Evolutionary conservation across 1,140 invertebrate species (phyloP), one percentile per base, ranked within the genome.

Genomic region (Cydia strobilella): DNA sequence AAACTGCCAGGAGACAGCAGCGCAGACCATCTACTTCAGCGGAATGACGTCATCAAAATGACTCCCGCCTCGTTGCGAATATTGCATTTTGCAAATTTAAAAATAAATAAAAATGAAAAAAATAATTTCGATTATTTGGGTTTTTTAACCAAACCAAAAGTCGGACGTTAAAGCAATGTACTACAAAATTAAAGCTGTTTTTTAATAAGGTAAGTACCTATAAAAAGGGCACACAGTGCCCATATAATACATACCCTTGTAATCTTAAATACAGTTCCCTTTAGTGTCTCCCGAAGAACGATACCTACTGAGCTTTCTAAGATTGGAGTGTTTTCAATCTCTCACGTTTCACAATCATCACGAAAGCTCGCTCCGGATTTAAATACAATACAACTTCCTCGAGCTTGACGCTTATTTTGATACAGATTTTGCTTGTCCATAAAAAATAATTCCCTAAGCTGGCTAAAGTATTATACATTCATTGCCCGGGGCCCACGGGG

Each of bases 331-430:
- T 18, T 66, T 18, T 39, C 65, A 69, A 69, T 66, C 15, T 69
- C 65, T 9, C 65, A 20, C n/a, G 27, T 69, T 18, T n/a, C 31
- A 69, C 65, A 69, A 39, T 39, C 65, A 27, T 13, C n/a, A 69
- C 6, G 31, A 39, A 69, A 66, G 18, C 65, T 31, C 31, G n/a
- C n/a, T 35, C 7, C 15, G 42, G 65, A 69, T 69, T 69, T 35
- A 39, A 69, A 69, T 69, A n/a, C 31, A 69, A 69, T 39, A 3
- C 63, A 39, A 31, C 27, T 35, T 7, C 18, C 48, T 39, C 2
- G 31, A 42, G 63, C 25, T 31, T 59, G n/a, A 59, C 20, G 20
- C 54, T 65, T 69, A 35, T 69, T 69, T 35, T 18, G 65, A 69
- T 18, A 31, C 27, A n/a, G 65, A 31, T 69, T 35, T 18, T 18